These are phyloP conservation scores for Sarcophaga peregrina DNA, from an alignment of 1,140 invertebrate species.

Conservation along the genomic window DNA sequence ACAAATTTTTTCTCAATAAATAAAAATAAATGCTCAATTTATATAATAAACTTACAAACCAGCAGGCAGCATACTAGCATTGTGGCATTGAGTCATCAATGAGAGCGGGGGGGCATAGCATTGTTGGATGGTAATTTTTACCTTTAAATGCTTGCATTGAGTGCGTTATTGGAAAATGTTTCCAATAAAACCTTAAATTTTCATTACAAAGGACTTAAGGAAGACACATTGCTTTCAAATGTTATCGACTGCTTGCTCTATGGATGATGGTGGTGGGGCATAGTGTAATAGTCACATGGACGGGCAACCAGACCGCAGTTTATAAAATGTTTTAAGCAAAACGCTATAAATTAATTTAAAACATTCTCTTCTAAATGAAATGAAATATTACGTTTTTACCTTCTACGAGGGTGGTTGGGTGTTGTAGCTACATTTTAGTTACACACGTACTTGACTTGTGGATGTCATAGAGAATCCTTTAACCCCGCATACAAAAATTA, in stretches of 20 bases:
- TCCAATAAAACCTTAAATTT: slow-evolving; percentile 35
- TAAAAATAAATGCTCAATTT: slow-evolving; percentile 39
- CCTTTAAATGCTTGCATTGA: no score
- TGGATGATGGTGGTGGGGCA: no score
- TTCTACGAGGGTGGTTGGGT: not conserved
- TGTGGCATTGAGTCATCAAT: not conserved
- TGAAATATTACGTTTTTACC: slow-evolving; percentile 6
- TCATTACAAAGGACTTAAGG: slow-evolving; percentile 30
- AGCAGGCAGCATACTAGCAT: not conserved
- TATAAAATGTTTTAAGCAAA: slow-evolving; percentile 16
- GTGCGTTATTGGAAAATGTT: no score
- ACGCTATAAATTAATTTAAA: slow-evolving; percentile 38
- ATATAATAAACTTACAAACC: not conserved
- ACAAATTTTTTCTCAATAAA: slow-evolving; percentile 13
- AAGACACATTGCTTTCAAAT: no score
- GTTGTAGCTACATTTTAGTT: not conserved
- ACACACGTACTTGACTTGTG: not conserved
- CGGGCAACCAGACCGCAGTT: not conserved
- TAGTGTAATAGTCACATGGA: not conserved
- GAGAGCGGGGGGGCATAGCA: not conserved
- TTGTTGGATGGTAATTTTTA: not conserved
- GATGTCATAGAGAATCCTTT: not conserved
- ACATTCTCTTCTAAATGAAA: not conserved
- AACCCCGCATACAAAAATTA: not conserved
- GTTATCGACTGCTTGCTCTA: no score